Evolutionary conservation across 2,888 invertebrate species (phyloP), one percentile per base, ranked within the genome.

Genomic region (Cosmia pyralina): DNA sequence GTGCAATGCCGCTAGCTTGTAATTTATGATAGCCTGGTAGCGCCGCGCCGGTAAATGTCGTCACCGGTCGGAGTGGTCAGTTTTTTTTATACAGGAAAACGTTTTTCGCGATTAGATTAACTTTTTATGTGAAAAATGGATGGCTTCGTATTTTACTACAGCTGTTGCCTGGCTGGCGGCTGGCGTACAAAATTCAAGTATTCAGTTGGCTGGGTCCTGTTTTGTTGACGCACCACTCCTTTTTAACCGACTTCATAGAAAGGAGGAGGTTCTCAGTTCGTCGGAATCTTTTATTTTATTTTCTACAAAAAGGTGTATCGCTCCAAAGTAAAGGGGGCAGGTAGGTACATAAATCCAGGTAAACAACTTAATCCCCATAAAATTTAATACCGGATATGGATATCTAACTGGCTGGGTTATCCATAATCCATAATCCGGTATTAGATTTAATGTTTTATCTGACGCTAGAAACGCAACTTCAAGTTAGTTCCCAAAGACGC

Each of bases 21-120:
- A 91, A 94, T 94, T 94, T 93, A 94, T 94, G 92, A 86, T 87
- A 85, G 88, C 92, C 92, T 93, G 90, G 93, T 92, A 90, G 85
- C 87, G 79, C 88, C 86, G 89, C 89, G 90, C 81, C 88, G 88
- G 89, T 88, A 87, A 88, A 90, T 92, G 91, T 91, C 91, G 90
- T 90, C 90, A 88, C 83, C 84, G 79, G 82, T 75, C 60, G 78
- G 67, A 77, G 83, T 82, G 86, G 82, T 82, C 82, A 84, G 78
- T 76, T 78, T 84, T 86, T 87, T 85, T 88, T 72, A 58, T 34
- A 76, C 65, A 48, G 66, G 75, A 75, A 84, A 85, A 81, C 62
- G 69, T 70, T 83, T 86, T 85, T 83, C 75, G 71, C 52, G 69
- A 79, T 84, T 75, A 82, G 73, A 70, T 77, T 81, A 77, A 70